Evolutionary conservation across 2,797 vertebrate species (phyloP), one percentile per base, ranked within the genome.

Genomic region (Gila robusta): DNA sequence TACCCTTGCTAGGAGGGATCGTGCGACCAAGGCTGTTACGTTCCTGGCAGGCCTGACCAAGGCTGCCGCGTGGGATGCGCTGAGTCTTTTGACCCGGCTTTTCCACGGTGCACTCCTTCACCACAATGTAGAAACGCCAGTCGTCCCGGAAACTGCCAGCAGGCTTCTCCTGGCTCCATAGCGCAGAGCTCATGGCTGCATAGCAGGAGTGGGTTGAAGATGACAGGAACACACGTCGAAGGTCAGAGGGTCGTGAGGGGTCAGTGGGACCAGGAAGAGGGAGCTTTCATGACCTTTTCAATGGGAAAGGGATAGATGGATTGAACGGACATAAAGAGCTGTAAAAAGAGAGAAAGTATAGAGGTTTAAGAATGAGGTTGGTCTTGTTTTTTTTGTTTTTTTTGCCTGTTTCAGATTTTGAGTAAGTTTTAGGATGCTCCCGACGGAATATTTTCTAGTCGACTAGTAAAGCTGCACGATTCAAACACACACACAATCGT

Each of bases 91-190:
- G 98, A 11, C 96, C 95, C 69, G 97, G 97, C 91, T 98, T 99
- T 94, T 99, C 98, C 93, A 97, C 94, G 9, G 96, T 96, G 92
- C 96, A 98, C 90, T 99, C 98, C 87, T 98, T 98, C 88, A 98
- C 93, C 82, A 99, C 97, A 93, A 99, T 96, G 93, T 98, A 99
- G 94, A 98, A 99, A 90, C 95, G 96, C 91, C 97, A 96, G 93
- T 99, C 98, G 91, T 99, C 98, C 95, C 98, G 97, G 88, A 97
- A 98, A 89, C 97, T 95, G 52, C 97, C 96, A 88, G 95, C 95
- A 88, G 95, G 93, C 96, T 99, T 99, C 91, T 99, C 98, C 96
- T 98, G 97, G 96, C 96, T 97, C 98, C 98, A 99, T 93, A 98
- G 94, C 89, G 95, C 93, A 10, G 98, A 98, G 97, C 95, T 99